Evolutionary conservation across 2,888 invertebrate species (phyloP).

Genomic region (Invenusta paracnida): DNA sequence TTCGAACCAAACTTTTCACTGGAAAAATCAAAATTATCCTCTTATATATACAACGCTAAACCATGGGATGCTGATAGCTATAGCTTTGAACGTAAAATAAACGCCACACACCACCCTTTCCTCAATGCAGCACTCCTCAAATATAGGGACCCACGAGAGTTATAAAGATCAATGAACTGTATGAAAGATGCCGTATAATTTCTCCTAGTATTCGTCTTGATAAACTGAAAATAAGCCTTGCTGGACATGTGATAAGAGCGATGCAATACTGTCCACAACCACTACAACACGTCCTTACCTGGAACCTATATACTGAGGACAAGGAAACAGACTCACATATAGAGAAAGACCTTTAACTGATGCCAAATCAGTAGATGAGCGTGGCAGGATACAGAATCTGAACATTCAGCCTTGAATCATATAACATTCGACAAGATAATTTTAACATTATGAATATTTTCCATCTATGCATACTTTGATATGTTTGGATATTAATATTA

Average conservation of each 20-base stretch:
- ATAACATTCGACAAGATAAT: no score
- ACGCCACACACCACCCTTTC: neutral
- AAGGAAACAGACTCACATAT: no score
- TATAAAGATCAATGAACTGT: neutral
- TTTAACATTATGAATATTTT: no score
- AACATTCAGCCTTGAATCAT: no score
- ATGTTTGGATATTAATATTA: no score
- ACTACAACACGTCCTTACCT: neutral
- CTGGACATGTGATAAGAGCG: neutral
- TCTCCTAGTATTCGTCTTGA: conserved; percentile 9
- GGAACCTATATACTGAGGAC: no score
- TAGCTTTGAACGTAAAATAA: neutral
- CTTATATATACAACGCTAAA: neutral
- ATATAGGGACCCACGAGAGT: neutral
- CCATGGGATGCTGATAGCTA: neutral
- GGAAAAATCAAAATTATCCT: neutral
- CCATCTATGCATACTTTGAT: no score
- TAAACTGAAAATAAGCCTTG: neutral
- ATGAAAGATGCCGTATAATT: neutral
- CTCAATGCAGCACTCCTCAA: neutral
- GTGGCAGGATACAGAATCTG: no score
- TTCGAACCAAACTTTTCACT: neutral
- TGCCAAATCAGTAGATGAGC: no score
- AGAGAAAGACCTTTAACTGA: no score
- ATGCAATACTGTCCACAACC: neutral